Base-by-base conservation (phyloP, 2,888 invertebrate genomes). In the Brenthis hecate region DNA sequence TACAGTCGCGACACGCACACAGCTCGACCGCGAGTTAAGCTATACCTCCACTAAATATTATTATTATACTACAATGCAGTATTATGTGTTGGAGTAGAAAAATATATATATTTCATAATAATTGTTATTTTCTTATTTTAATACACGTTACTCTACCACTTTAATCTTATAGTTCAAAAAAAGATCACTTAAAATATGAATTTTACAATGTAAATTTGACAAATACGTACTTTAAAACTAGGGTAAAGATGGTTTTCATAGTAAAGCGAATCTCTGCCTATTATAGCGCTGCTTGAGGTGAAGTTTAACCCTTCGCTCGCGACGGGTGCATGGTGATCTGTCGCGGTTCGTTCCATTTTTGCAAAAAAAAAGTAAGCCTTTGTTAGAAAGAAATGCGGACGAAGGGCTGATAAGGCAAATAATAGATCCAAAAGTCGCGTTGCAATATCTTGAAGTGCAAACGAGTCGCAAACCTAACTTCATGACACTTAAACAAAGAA, bases 1-100 rank as follows among this genome's bases (percentile, higher is more conserved):
- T 73, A 62, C 55, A 63, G 65, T 72, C 72, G 71, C 69, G 60
- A 32, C 55, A 63, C 71, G 66, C 55, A 56, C 62, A 62, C 57
- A 58, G 53, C 65, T 65, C 66, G 65, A 54, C 55, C 70, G 70
- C 70, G 70, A 51, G 16, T 56, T 62, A 65, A 51, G 56, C 5
- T 13, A 5, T 6, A 28, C 54, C 16, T 50, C 43, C 56, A 65
- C 32, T 56, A 19, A 19, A 13, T 50, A 57, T 47, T 16, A 28
- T 28, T 28, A 5, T 28, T 28, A 3, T 56, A 60, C 2, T 48
- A 32, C 28, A 16, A 13, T 13, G 11, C n/a, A 36, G 14, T 6
- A 32, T 14, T 48, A 1, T 48, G 6, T 14, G 19, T 58, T 48
- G 3, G 23, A 23, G 28, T 13, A 19, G 19, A 13, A 14, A 19